These are phyloP conservation scores for Apotomis capreana DNA, from an alignment of 2,888 invertebrate genomes.

Conservation along the genomic window DNA sequence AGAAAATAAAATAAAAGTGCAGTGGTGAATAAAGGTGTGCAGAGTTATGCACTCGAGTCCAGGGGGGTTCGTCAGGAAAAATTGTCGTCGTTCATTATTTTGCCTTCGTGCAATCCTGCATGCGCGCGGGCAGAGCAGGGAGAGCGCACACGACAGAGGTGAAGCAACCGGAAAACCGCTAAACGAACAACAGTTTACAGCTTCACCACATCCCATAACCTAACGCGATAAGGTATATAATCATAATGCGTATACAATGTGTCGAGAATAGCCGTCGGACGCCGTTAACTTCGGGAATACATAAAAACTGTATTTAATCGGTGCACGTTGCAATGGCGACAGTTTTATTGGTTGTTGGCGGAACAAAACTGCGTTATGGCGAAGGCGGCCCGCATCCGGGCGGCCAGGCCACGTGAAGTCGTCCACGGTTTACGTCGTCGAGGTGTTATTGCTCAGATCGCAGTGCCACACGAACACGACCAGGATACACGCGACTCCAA, in stretches of 20 bases:
- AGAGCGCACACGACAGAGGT: conserved; percentile 42
- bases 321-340: conserved; percentile 66
- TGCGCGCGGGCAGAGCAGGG: neutral
- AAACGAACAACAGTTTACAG: conserved; percentile 70
- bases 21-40: conserved; percentile 68
- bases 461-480: conserved; percentile 17
- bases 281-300: conserved; percentile 59
- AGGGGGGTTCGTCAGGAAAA: conserved; percentile 55
- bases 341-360: conserved; percentile 67
- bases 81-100: conserved; percentile 57
- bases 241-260: conserved; percentile 63
- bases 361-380: conserved; percentile 59
- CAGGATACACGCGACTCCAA: conserved; percentile 19
- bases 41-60: conserved; percentile 63
- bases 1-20: conserved; percentile 78
- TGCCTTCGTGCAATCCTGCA: conserved; percentile 43
- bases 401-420: neutral
- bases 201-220: conserved; percentile 71
- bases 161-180: conserved; percentile 65
- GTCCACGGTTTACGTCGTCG: conserved; percentile 3
- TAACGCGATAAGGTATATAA: conserved; percentile 65
- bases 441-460: conserved; percentile 22
- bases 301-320: conserved; percentile 61
- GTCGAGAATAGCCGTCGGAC: conserved; percentile 61
- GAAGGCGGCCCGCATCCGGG: conserved; percentile 44